Conservation (phyloP, 53 echinoderm and acorn worm genomes). For the Echinarachnius parma region DNA sequence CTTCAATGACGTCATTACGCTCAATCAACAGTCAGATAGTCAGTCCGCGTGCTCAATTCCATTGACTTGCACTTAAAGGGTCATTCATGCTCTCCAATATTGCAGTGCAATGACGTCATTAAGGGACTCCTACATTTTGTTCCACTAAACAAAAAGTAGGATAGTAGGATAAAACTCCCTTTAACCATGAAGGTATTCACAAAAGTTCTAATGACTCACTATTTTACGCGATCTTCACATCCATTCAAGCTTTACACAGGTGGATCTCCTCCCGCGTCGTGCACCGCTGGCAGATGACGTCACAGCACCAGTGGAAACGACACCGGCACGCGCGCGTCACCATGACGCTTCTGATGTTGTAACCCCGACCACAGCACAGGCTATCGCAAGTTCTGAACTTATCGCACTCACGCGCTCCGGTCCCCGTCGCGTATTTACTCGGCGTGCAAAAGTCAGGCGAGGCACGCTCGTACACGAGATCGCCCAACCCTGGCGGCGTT, state of each 20-base stretch:
- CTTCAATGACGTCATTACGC: no score
- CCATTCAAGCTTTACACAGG: conserved; percentile 44
- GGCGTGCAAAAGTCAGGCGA: conserved; percentile 88
- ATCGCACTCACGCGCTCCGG: conserved; percentile 68
- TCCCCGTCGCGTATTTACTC: conserved; percentile 66
- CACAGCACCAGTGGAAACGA: conserved; percentile 85
- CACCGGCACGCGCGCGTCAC: conserved; percentile 76
- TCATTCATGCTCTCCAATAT: no score
- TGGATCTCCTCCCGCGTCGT: conserved; percentile 68
- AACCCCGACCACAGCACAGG: conserved; percentile 95
- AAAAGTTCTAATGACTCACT: no score
- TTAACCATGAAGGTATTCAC: no score
- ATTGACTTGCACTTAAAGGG: no score
- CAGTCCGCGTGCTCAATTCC: no score
- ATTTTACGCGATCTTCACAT: background rate
- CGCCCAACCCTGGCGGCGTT: conserved; percentile 38
- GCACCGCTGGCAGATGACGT: conserved; percentile 78
- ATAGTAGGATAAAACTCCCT: no score
- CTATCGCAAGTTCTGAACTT: conserved; percentile 77
- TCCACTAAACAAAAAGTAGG: no score
- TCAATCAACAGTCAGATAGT: no score
- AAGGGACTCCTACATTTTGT: no score
- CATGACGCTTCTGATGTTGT: conserved; percentile 73
- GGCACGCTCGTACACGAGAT: conserved; percentile 68
- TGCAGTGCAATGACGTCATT: no score